Conservation (phyloP, 2,888 invertebrate species). For the Acanthococcus lagerstroemiae region DNA sequence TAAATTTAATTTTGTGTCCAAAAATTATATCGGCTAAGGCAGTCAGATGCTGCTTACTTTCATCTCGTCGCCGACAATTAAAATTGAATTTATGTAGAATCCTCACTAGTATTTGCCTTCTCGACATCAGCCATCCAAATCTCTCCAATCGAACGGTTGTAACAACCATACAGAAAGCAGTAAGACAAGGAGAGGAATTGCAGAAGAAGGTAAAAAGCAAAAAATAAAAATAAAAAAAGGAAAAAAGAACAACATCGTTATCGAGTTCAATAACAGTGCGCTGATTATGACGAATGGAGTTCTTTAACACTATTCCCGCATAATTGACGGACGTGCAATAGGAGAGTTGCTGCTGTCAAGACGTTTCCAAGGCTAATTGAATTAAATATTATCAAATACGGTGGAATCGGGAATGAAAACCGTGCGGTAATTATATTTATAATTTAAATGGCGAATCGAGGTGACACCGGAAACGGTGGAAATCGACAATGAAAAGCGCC, state of each 20-base stretch:
- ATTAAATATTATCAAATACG: background rate
- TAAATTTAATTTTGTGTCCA: no score
- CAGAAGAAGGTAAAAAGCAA: background rate
- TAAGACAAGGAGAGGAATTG: background rate
- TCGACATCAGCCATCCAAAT: no score
- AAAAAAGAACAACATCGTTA: background rate
- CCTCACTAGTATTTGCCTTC: no score
- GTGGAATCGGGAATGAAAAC: no score
- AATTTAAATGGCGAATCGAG: background rate
- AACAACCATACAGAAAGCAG: background rate
- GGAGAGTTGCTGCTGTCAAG: background rate
- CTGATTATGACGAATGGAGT: slow-evolving; percentile 9
- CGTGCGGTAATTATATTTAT: background rate
- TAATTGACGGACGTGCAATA: slow-evolving; percentile 10
- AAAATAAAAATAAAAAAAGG: no score
- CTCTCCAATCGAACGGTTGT: background rate
- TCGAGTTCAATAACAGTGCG: background rate
- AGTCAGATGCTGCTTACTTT: no score
- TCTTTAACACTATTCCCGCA: slow-evolving; percentile 3
- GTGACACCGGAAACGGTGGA: no score
- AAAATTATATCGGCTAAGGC: no score
- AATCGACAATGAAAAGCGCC: no score
- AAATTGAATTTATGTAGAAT: no score
- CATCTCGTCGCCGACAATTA: no score
- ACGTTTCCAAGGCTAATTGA: background rate